These are phyloP conservation scores for Anoura caudifer DNA, from an alignment of 2,113 vertebrate species.

Conservation along the genomic window DNA sequence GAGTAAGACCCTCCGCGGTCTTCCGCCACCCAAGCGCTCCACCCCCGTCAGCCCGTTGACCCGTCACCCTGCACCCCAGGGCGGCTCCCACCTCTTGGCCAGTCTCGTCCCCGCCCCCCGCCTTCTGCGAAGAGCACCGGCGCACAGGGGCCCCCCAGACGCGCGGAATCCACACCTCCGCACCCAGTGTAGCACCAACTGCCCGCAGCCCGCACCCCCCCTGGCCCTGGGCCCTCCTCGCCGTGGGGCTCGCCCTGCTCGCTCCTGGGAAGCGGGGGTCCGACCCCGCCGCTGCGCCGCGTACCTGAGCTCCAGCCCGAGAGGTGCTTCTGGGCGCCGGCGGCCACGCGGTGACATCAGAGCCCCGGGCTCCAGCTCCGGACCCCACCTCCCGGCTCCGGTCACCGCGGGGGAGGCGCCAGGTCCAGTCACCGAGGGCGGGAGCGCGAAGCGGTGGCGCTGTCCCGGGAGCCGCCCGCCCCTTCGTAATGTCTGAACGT, in stretches of 20 bases:
- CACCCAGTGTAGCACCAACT: not conserved
- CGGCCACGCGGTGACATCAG: slow-evolving; percentile 52
- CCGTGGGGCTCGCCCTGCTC: not conserved
- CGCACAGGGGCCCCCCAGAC: not conserved
- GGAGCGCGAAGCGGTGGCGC: not conserved
- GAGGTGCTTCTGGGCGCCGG: not conserved
- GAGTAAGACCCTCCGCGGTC: not conserved
- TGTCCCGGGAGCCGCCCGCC: not conserved
- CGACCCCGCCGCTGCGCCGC: not conserved
- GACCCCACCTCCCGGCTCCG: slow-evolving; percentile 57
- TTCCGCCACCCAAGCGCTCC: not conserved
- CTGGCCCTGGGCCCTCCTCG: not conserved
- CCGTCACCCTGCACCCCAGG: not conserved
- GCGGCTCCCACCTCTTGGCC: not conserved
- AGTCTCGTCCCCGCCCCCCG: not conserved
- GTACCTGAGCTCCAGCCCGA: not conserved
- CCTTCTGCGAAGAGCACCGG: not conserved
- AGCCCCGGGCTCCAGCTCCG: not conserved
- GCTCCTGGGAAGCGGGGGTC: not conserved
- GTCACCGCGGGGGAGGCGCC: slow-evolving; percentile 49
- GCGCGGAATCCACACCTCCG: not conserved
- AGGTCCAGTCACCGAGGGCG: slow-evolving; percentile 16
- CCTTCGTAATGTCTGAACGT: not conserved
- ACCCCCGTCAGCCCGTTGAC: not conserved
- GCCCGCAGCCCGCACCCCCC: not conserved